Evolutionary conservation across 2,113 vertebrate species (phyloP).

Genomic region (Podiceps cristatus): DNA sequence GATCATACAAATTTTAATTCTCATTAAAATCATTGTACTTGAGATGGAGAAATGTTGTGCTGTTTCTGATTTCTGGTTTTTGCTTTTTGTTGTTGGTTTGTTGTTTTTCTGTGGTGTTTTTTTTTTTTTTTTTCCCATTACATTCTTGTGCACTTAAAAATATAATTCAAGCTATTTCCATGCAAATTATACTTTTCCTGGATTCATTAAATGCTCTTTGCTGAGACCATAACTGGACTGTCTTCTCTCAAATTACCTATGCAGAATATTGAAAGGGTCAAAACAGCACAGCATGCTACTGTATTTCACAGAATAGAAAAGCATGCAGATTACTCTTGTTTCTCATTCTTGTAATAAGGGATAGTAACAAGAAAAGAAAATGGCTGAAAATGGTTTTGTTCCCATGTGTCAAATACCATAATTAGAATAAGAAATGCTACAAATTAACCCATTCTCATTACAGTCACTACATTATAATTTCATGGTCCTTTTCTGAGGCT

Average conservation of each 20-base stretch:
- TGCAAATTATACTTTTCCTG: constrained; percentile 70
- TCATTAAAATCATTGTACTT: constrained; percentile 33
- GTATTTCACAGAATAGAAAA: constrained; percentile 62
- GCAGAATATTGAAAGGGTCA: constrained; percentile 71
- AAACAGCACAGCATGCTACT: constrained; percentile 28
- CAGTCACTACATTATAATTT: constrained; percentile 50
- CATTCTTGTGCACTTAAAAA: constrained; percentile 35
- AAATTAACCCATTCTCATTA: constrained; percentile 71
- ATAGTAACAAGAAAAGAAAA: constrained; percentile 53
- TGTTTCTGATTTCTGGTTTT: background rate
- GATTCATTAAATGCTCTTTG: constrained; percentile 76
- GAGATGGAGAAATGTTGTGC: background rate
- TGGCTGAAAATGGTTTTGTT: constrained; percentile 45
- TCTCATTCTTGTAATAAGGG: constrained; percentile 46
- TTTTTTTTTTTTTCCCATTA: background rate
- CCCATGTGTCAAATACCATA: constrained; percentile 48
- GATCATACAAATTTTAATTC: constrained; percentile 39
- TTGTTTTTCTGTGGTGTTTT: background rate
- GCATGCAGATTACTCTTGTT: constrained; percentile 43
- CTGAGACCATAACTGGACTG: constrained; percentile 41
- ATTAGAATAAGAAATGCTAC: constrained; percentile 66
- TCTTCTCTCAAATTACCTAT: constrained; percentile 51
- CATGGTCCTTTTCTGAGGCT: constrained; percentile 39
- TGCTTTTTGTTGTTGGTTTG: background rate
- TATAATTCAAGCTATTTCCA: constrained; percentile 68